Evolutionary conservation across 2,888 invertebrate genomes (phyloP).

Genomic region (Neocrepidodera transversa): DNA sequence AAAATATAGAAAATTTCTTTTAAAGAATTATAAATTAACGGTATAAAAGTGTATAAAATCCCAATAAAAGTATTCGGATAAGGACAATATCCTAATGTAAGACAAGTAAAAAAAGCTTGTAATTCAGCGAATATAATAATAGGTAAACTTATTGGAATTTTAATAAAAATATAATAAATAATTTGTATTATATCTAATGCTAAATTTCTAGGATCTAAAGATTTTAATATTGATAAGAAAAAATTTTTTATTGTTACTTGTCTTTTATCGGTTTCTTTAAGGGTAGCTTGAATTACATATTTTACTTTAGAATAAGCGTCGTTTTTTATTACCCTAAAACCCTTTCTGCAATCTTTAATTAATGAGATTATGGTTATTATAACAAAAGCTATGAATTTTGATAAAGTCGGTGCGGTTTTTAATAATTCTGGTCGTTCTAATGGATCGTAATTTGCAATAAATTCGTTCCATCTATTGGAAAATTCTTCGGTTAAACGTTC

Average conservation of each 20-base stretch:
- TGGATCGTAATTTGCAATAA: constrained; percentile 79
- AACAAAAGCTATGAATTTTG: constrained; percentile 68
- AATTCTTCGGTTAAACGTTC: constrained; percentile 72
- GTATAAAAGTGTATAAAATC: constrained; percentile 59
- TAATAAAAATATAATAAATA: constrained; percentile 51
- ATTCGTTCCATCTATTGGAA: constrained; percentile 81
- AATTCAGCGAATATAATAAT: constrained; percentile 59
- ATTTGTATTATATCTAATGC: constrained; percentile 52
- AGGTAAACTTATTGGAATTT: constrained; percentile 55
- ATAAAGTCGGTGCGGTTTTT: constrained; percentile 67
- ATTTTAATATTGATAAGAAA: constrained; percentile 55
- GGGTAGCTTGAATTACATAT: constrained; percentile 57
- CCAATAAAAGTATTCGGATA: constrained; percentile 56
- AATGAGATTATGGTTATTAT: constrained; percentile 72
- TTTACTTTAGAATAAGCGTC: constrained; percentile 61
- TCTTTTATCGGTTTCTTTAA: constrained; percentile 52
- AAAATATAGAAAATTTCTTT: constrained; percentile 59
- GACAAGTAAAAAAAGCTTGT: constrained; percentile 57
- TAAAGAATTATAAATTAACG: constrained; percentile 58
- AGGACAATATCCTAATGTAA: constrained; percentile 53
- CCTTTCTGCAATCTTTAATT: constrained; percentile 68
- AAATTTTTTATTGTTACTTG: constrained; percentile 50
- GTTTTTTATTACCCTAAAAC: constrained; percentile 59
- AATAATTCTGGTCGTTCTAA: constrained; percentile 73
- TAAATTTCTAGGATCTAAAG: constrained; percentile 61